Evolutionary conservation across 2,888 invertebrate genomes (phyloP).

Genomic region (Orgyia antiqua): DNA sequence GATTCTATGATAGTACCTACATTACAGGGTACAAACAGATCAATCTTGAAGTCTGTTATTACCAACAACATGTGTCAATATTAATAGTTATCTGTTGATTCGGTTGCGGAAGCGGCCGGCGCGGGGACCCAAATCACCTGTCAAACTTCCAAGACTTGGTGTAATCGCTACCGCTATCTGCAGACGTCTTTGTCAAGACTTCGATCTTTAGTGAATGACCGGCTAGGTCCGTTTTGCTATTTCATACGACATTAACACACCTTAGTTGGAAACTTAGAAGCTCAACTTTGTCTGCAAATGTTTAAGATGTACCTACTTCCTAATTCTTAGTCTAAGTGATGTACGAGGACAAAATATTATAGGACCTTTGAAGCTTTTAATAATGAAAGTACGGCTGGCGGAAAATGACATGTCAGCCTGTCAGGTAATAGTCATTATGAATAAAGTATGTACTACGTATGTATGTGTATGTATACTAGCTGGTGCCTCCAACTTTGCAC

Average conservation of each 20-base stretch:
- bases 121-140: constrained; percentile 72
- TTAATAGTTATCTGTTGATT: constrained; percentile 47
- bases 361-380: too few relatives aligned
- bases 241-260: constrained; percentile 20
- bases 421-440: too few relatives aligned
- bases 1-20: constrained; percentile 2
- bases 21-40: constrained; percentile 4
- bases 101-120: constrained; percentile 54
- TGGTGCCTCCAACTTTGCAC: too few relatives aligned
- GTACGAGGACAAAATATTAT: too few relatives aligned
- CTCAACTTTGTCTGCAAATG: constrained; percentile 12
- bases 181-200: constrained; percentile 65
- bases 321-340: too few relatives aligned
- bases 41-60: constrained; percentile 16
- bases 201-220: constrained; percentile 53
- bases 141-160: constrained; percentile 58
- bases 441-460: too few relatives aligned
- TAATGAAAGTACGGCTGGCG: too few relatives aligned
- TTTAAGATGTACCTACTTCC: too few relatives aligned
- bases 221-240: constrained; percentile 34
- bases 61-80: constrained; percentile 53
- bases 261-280: constrained; percentile 8
- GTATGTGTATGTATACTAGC: too few relatives aligned
- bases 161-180: constrained; percentile 55
- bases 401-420: too few relatives aligned